Evolutionary conservation across 1,140 invertebrate genomes (phyloP).

Genomic region (Latrodectus geometricus): DNA sequence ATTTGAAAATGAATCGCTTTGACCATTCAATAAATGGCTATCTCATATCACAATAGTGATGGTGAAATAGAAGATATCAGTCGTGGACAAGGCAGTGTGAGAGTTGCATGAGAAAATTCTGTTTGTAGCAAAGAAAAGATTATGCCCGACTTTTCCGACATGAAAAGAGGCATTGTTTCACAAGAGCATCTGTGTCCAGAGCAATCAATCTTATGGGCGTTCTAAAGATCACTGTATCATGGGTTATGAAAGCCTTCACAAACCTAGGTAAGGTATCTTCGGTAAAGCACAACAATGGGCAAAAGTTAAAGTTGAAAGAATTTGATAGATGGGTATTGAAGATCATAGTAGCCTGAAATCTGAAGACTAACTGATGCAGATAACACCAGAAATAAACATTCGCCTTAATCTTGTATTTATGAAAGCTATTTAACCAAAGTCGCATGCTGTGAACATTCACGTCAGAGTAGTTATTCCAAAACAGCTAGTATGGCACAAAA

Average conservation of each 20-base stretch:
- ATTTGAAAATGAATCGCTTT: no score
- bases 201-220: no score
- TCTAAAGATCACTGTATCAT: no score
- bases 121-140: no score
- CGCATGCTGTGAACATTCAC: not conserved
- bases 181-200: no score
- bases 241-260: not conserved
- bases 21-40: no score
- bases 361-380: not conserved
- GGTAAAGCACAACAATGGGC: not conserved
- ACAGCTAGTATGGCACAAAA: not conserved
- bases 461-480: not conserved
- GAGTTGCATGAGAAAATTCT: no score
- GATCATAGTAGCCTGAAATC: not conserved
- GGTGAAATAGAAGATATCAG: no score
- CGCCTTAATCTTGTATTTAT: not conserved
- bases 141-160: no score
- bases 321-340: not conserved
- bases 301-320: not conserved
- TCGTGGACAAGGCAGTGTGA: no score
- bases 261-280: not conserved
- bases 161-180: no score
- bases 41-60: no score
- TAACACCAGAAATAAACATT: not conserved
- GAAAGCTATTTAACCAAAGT: not conserved